These are phyloP conservation scores for Anser cygnoides DNA, from an alignment of 2,113 vertebrate species.

Conservation along the genomic window DNA sequence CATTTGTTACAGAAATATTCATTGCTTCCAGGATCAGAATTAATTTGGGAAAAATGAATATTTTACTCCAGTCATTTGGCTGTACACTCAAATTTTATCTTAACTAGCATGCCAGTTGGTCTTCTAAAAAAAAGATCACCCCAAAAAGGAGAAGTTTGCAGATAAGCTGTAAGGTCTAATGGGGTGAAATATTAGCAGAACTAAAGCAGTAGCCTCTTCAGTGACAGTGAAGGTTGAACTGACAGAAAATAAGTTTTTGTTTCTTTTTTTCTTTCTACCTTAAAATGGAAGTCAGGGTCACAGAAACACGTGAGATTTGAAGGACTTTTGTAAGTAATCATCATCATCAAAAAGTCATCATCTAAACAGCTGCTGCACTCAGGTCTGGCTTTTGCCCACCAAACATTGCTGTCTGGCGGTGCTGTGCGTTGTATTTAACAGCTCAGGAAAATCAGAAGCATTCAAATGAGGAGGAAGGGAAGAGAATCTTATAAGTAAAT, in stretches of 20 bases:
- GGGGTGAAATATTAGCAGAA: neutral
- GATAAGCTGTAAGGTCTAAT: neutral
- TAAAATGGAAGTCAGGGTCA: neutral
- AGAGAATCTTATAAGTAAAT: neutral
- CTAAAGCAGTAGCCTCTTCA: neutral
- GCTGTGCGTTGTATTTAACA: neutral
- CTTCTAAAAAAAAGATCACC: neutral
- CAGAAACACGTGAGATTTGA: neutral
- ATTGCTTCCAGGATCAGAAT: constrained; percentile 22
- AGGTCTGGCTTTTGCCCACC: neutral
- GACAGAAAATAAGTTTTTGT: neutral
- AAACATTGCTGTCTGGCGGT: neutral
- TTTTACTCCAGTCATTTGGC: neutral
- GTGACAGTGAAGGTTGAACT: neutral
- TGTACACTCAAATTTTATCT: neutral
- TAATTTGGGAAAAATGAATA: neutral
- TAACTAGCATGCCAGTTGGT: neutral
- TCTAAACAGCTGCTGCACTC: neutral
- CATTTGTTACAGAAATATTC: constrained; percentile 54
- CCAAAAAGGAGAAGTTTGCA: neutral
- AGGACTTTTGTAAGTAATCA: neutral
- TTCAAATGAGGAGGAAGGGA: neutral
- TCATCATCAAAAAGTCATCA: neutral
- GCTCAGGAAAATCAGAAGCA: neutral
- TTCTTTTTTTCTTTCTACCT: neutral